Base-by-base conservation (phyloP, 2,888 invertebrate species). In the Ectemnius cavifrons region DNA sequence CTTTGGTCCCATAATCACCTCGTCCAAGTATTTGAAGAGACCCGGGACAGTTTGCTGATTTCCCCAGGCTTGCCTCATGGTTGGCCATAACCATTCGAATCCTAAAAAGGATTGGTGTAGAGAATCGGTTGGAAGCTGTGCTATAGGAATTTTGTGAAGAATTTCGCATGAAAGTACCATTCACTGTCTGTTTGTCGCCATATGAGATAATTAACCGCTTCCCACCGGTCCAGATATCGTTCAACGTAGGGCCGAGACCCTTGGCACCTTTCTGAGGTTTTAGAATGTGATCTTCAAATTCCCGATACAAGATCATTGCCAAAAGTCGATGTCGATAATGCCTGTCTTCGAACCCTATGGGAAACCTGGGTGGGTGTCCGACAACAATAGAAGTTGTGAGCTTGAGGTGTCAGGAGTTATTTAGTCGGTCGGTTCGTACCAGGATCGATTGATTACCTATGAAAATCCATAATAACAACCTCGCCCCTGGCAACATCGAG, bases 391-490 rank as follows among this genome's bases (percentile, higher is more conserved):
- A 23, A 23, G 2, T 20, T 20, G 2, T 20, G 20, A 20, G 20
- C 20, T 20, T 20, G 20, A 2, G 2, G 2, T 23, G 2, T 20
- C 20, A 1, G 2, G 23, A 23, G 23, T 23, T 23, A 23, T 23
- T 23, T 23, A 23, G 23, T 23, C 3, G 23, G 23, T 23, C 23
- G 23, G 23, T 23, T 23, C 23, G 2, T 23, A 3, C 23, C 3
- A 37, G 37, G 11, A 56, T 63, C 23, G 64, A 61, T n/a, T 45
- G 63, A 57, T 82, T 71, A 88, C 89, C 89, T 94, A 85, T 97
- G 96, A 60, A 97, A 95, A 86, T 97, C 97, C 63, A 97, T 90
- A 75, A 97, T 94, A 11, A 97, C 92, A 46, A 96, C 92, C 92
- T 96, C 96, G 75, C 93, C 92, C 13, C 92, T 94, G 0, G 96